These are phyloP conservation scores for Erebia epiphron DNA, from an alignment of 2,888 invertebrate species.

Conservation along the genomic window DNA sequence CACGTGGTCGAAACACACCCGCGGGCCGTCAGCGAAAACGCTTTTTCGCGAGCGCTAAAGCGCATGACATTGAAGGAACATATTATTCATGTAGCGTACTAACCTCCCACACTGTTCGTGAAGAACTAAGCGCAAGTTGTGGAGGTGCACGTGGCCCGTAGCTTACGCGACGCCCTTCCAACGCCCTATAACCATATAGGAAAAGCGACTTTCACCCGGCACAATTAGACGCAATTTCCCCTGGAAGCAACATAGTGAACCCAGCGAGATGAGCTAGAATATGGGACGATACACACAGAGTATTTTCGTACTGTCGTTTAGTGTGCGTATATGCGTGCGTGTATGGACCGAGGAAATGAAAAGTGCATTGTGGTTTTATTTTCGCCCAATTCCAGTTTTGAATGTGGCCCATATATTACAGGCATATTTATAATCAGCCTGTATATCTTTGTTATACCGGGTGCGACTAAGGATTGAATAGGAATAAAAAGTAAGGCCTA, in stretches of 20 bases:
- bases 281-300: slow-evolving; percentile 74
- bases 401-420: slow-evolving; percentile 22
- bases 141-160: slow-evolving; percentile 78
- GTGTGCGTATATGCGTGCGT: slow-evolving; percentile 64
- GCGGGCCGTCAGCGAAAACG: slow-evolving; percentile 59
- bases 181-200: slow-evolving; percentile 63
- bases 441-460: slow-evolving; percentile 54
- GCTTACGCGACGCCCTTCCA: slow-evolving; percentile 81
- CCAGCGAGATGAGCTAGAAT: slow-evolving; percentile 72
- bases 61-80: slow-evolving; percentile 74
- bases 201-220: slow-evolving; percentile 74
- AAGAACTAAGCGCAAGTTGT: slow-evolving; percentile 81
- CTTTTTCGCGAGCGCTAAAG: slow-evolving; percentile 66
- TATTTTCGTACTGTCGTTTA: slow-evolving; percentile 74
- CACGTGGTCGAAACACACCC: slow-evolving; percentile 70
- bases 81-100: slow-evolving; percentile 78
- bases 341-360: slow-evolving; percentile 58
- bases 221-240: slow-evolving; percentile 66
- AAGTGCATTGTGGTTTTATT: slow-evolving; percentile 66
- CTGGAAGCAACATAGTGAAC: slow-evolving; percentile 49
- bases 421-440: slow-evolving; percentile 36
- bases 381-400: slow-evolving; percentile 42
- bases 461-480: slow-evolving; percentile 7
- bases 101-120: slow-evolving; percentile 81
- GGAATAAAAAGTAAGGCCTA: slow-evolving; percentile 47